phyloP scores from a whole-genome alignment of 2,113 vertebrate genomes.

The Corvus hawaiiensis region DNA sequence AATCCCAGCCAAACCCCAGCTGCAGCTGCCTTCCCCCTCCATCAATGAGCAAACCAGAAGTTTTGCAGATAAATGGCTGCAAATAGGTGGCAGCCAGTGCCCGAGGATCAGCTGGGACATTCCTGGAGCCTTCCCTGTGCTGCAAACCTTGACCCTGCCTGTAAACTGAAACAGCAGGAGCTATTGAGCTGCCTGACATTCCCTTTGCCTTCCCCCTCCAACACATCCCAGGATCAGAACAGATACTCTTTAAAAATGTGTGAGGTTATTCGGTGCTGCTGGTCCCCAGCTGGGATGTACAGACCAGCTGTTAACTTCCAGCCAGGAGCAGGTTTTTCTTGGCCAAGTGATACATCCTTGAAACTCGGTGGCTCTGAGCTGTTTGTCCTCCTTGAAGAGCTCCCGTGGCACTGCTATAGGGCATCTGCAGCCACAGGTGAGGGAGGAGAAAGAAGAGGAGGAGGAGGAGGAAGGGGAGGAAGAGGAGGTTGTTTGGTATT shows the following conservation, averaged over 20 bases:
- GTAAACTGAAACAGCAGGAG: neutral
- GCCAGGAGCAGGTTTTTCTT: neutral
- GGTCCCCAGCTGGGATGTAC: neutral
- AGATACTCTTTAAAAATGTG: neutral
- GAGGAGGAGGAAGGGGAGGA: neutral
- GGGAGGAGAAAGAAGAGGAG: neutral
- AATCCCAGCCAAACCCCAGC: neutral
- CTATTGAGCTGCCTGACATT: neutral
- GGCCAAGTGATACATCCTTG: neutral
- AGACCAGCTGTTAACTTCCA: neutral
- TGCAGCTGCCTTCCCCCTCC: neutral
- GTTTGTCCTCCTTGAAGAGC: neutral
- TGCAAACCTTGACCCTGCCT: neutral
- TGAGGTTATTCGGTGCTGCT: neutral
- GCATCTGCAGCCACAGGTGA: neutral
- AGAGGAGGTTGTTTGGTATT: neutral
- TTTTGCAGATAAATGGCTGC: neutral
- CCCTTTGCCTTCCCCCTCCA: neutral
- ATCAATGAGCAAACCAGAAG: neutral
- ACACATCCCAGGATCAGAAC: neutral
- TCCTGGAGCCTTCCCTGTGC: neutral
- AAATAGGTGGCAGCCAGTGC: neutral
- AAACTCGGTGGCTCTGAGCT: neutral
- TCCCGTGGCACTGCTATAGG: neutral
- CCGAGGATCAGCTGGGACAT: neutral